Conservation (phyloP, 2,797 vertebrate genomes). For the Adrianichthys oophorus region DNA sequence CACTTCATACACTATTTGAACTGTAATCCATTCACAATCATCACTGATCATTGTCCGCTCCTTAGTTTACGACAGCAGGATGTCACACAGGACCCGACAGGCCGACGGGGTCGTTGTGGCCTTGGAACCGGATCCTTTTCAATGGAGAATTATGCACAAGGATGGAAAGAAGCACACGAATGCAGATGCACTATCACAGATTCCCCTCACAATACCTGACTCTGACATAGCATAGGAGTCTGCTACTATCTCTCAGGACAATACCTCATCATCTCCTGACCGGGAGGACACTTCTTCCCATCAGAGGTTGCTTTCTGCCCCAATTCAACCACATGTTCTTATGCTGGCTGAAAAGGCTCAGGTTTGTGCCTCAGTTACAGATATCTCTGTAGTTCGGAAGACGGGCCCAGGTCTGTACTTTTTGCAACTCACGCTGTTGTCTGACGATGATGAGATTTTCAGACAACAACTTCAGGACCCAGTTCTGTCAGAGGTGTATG, state of each 20-base stretch:
- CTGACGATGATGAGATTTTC: not conserved
- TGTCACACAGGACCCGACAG: slow-evolving; percentile 17
- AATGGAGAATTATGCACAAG: not conserved
- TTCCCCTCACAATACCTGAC: not conserved
- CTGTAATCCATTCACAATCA: slow-evolving; percentile 22
- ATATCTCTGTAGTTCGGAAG: not conserved
- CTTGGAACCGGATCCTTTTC: not conserved
- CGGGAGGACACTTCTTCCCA: not conserved
- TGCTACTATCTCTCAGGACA: not conserved
- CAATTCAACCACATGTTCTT: not conserved
- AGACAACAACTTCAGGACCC: not conserved
- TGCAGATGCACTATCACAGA: not conserved
- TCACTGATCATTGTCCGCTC: slow-evolving; percentile 20
- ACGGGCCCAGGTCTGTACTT: not conserved
- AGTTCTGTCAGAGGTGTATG: not conserved
- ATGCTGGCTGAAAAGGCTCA: not conserved
- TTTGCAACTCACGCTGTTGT: not conserved
- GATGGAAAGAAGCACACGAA: slow-evolving; percentile 3
- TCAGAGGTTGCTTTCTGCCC: not conserved
- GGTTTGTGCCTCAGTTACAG: not conserved
- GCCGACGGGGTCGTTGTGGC: not conserved
- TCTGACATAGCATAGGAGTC: not conserved
- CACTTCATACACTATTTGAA: not conserved
- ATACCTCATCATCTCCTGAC: not conserved
- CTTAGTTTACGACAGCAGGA: slow-evolving; percentile 3